Base-by-base conservation (phyloP, 2,888 invertebrate genomes). In the Chrysotoxum bicinctum region DNA sequence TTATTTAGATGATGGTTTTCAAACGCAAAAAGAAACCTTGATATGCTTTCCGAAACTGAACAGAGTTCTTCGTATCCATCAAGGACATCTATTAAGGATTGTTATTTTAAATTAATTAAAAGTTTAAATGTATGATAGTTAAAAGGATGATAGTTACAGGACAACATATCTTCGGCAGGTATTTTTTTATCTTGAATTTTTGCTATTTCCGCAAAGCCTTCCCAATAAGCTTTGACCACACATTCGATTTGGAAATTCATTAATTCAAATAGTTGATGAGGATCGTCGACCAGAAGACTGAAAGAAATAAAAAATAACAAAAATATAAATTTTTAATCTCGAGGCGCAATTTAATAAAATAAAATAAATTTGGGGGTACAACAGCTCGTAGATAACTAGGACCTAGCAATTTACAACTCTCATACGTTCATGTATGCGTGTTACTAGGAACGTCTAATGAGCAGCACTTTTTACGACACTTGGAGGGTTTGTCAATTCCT, bases 221-320 rank as follows among this genome's bases (percentile, higher is more conserved):
- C 91, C 56, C 91, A 90, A 87, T 95, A 95, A 86, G 94, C 93
- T 87, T 94, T 93, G 48, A 95, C 94, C 90, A 94, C 94, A 89
- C 95, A 94, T 89, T 94, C 93, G 16, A 94, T 93, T 90, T 95
- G 94, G 87, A 94, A 93, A 89, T 95, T 94, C 88, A 95, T 91
- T 88, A 94, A 93, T 91, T 94, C 93, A 89, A 94, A 94, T 85
- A 95, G 91, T 88, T 95, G 94, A 90, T 95, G 94, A 40, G 95
- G 93, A 91, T 95, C 94, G 83, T 92, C 91, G 66, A 92, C 92
- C 89, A 93, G 93, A 74, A 94, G 90, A 88, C 94, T 94, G 83
- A 69, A 37, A 54, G 48, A 35, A 62, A 43, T 40, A 6, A 12
- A 0, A 7, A n/a, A 14, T 32, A 32, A 1, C 4, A 37, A 14